A percentile compares a stretch with the other conserved stretches of the same genome.
Evolutionary conservation across 2,888 invertebrate species (phyloP).

Genomic region (Drosophila eohydei): DNA sequence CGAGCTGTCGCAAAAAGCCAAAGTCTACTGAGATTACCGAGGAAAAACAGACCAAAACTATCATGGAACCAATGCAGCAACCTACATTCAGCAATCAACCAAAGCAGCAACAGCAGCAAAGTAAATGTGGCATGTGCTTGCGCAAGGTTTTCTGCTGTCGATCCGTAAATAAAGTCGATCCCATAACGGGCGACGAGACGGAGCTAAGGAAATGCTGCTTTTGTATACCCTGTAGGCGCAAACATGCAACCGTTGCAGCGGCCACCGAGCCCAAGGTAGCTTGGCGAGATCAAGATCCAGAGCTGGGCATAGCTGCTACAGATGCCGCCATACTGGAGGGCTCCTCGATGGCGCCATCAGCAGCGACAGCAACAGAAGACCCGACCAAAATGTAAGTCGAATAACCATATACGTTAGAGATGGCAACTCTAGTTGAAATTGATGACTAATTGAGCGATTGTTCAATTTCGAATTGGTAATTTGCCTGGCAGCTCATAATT

Average conservation of each 20-base stretch:
- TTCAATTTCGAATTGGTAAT: background rate
- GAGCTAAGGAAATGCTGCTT: constrained; percentile 83
- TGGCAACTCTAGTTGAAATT: background rate
- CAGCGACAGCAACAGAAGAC: constrained; percentile 39
- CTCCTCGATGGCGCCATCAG: constrained; percentile 83
- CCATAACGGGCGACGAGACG: constrained; percentile 80
- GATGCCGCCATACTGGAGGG: constrained; percentile 86
- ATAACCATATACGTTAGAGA: too few relatives aligned
- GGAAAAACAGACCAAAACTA: constrained; percentile 47
- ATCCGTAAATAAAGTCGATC: constrained; percentile 84
- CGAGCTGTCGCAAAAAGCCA: constrained; percentile 83
- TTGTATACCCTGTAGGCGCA: constrained; percentile 84
- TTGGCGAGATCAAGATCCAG: constrained; percentile 82
- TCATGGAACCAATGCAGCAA: constrained; percentile 55
- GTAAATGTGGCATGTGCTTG: constrained; percentile 83
- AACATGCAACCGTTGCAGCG: constrained; percentile 40
- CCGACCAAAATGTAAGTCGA: constrained; percentile 50
- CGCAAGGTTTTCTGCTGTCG: constrained; percentile 84
- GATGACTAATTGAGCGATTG: background rate
- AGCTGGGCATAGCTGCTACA: constrained; percentile 73
- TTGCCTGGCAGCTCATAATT: background rate
- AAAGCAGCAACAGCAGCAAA: constrained; percentile 57
- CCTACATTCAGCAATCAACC: constrained; percentile 32
- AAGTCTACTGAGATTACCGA: constrained; percentile 14
- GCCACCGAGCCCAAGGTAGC: constrained; percentile 65